Evolutionary conservation across 2,888 invertebrate genomes (phyloP).

Genomic region (Andrena flavipes): DNA sequence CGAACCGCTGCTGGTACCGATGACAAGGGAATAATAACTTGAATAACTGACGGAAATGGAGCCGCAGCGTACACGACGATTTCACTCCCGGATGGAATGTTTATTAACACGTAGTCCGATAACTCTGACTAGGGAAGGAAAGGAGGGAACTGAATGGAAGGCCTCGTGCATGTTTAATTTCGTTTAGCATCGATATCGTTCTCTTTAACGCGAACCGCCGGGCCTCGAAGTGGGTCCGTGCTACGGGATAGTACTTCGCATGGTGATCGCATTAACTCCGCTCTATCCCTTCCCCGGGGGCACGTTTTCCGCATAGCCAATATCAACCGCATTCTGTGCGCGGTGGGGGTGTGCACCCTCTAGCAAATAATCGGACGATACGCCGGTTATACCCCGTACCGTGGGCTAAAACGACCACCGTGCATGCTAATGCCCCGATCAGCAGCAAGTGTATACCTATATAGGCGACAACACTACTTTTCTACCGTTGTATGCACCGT

Average conservation of each 20-base stretch:
- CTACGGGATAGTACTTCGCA: slow-evolving; percentile 65
- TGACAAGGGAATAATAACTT: neutral
- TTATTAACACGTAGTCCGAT: neutral
- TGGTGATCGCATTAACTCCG: slow-evolving; percentile 76
- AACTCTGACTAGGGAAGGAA: neutral
- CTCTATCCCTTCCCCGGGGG: slow-evolving; percentile 66
- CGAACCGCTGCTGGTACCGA: too few relatives aligned
- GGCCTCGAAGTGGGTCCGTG: slow-evolving; percentile 44
- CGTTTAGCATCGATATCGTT: slow-evolving; percentile 19
- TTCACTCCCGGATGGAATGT: neutral
- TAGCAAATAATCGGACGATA: slow-evolving; percentile 80
- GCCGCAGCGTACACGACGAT: neutral
- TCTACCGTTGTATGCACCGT: slow-evolving; percentile 28
- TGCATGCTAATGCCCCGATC: slow-evolving; percentile 70
- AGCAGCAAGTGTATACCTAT: slow-evolving; percentile 21
- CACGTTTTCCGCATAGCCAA: slow-evolving; percentile 81
- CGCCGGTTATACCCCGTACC: slow-evolving; percentile 64
- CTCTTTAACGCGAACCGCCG: slow-evolving; percentile 52
- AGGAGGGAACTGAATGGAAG: neutral
- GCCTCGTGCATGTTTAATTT: slow-evolving; percentile 53
- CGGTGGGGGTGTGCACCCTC: slow-evolving; percentile 63
- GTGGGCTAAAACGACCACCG: slow-evolving; percentile 71
- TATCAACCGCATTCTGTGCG: slow-evolving; percentile 71
- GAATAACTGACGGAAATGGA: neutral
- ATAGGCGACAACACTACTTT: slow-evolving; percentile 9